Percentiles rank a stretch among this genome's conserved stretches.
These are phyloP conservation scores for Elmis aenea DNA, from an alignment of 2,888 invertebrate genomes.

Conservation along the genomic window DNA sequence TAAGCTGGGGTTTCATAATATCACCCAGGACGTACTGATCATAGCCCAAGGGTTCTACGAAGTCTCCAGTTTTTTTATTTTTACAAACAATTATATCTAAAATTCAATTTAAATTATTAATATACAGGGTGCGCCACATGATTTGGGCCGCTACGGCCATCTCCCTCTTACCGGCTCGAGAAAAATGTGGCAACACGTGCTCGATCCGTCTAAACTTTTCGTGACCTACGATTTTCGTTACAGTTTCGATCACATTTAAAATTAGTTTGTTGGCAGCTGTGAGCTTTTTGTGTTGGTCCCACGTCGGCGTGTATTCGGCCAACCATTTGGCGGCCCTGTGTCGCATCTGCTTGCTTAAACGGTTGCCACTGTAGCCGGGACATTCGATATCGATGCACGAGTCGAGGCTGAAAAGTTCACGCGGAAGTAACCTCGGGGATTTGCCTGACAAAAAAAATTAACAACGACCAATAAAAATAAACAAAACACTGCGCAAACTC, in stretches of 20 bases:
- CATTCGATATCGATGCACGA: conserved; percentile 57
- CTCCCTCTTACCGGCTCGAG: conserved; percentile 51
- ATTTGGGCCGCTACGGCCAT: too few species aligned
- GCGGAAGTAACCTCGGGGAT: conserved; percentile 30
- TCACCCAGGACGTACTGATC: conserved; percentile 51
- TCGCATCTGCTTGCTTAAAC: conserved; percentile 48
- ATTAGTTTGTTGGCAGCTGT: conserved; percentile 56
- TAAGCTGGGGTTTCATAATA: conserved; percentile 32
- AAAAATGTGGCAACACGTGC: conserved; percentile 66
- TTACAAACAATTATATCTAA: conserved; percentile 41
- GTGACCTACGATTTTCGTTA: conserved; percentile 50
- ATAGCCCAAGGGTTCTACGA: conserved; percentile 50
- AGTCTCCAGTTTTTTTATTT: conserved; percentile 48
- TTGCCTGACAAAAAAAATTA: conserved; percentile 33
- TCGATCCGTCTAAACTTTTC: conserved; percentile 48
- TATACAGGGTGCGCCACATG: too few species aligned
- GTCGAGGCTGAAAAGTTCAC: conserved; percentile 62
- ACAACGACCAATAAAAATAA: background rate
- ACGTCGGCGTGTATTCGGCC: conserved; percentile 55
- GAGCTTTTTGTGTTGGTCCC: conserved; percentile 49
- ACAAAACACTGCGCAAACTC: conserved; percentile 28
- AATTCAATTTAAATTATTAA: too few species aligned
- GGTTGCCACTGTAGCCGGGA: conserved; percentile 54
- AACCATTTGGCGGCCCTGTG: conserved; percentile 55
- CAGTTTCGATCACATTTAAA: conserved; percentile 52